Evolutionary conservation across 2,797 vertebrate genomes (phyloP), one percentile per base, ranked within the genome.

Genomic region (Naso thynnoides): DNA sequence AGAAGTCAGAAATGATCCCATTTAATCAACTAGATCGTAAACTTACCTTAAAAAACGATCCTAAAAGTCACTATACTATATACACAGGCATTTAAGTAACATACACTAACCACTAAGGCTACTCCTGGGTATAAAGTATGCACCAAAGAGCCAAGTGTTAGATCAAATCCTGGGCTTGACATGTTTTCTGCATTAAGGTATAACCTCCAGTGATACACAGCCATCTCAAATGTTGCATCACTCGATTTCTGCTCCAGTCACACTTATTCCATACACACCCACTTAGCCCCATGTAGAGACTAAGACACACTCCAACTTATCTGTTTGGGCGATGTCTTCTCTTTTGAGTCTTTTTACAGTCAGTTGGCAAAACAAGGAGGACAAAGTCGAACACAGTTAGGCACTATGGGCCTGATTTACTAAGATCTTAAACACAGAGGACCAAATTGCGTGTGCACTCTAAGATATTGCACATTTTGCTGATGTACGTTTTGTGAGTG

Each of bases 141-240:
- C 70, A 66, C 26, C 33, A 24, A 42, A 61, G 54, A 58, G 56
- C 59, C 9, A 41, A 57, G 81, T 85, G 85, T 72, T 45, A 64
- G 65, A 62, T 62, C 23, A 45, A 48, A 65, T 41, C 53, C 53
- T 23, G 10, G 8, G 29, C 18, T 62, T 21, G 77, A 93, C 90
- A 87, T 79, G 85, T 53, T 85, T 91, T 88, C 53, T 89, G 78
- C 89, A 93, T 92, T 88, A 87, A 66, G 71, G 65, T 49, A 58
- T 29, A 44, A 62, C 70, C 69, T 81, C 76, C 47, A 53, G 70
- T 70, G 80, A 78, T 52, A 21, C 79, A 58, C 42, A n/a, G 27
- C 55, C 52, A 55, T 62, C 64, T 69, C 61, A 61, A 65, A 64
- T 50, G 55, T 42, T 9, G 24, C 76, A 65, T 70, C 84, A 82